Evolutionary conservation across 1,140 invertebrate genomes (phyloP).

Genomic region (Heliconius hewitsoni): DNA sequence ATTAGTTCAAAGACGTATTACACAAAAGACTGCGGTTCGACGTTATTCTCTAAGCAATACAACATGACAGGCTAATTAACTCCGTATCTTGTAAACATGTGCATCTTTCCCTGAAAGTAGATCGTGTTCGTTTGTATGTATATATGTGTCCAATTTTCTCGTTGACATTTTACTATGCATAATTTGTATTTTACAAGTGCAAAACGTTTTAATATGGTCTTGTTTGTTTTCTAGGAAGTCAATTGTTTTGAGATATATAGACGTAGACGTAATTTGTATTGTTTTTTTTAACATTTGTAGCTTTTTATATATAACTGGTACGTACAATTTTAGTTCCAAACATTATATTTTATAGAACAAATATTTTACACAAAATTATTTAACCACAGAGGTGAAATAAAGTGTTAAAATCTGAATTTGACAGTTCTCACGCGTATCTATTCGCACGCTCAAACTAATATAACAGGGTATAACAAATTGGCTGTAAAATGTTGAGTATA

Average conservation of each 20-base stretch:
- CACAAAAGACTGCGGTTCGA: slow-evolving; percentile 13
- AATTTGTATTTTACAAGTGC: slow-evolving; percentile 2
- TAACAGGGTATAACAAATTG: not conserved
- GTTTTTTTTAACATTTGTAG: too few relatives aligned
- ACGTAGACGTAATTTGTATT: too few relatives aligned
- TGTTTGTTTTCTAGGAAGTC: not conserved
- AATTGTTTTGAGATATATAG: too few relatives aligned
- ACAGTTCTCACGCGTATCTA: slow-evolving; percentile 8
- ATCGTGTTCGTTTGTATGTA: slow-evolving; percentile 13
- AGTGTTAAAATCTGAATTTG: slow-evolving; percentile 2
- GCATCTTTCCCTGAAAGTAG: slow-evolving; percentile 28
- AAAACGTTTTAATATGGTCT: not conserved
- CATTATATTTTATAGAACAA: not conserved
- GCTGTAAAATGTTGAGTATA: not conserved
- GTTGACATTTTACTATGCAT: slow-evolving; percentile 29
- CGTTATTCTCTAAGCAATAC: slow-evolving; percentile 2
- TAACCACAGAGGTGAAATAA: not conserved
- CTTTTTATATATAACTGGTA: not conserved
- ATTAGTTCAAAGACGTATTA: slow-evolving; percentile 9
- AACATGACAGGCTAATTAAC: slow-evolving; percentile 34
- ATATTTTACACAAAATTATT: not conserved
- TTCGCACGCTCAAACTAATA: not conserved
- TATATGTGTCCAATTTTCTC: slow-evolving; percentile 24
- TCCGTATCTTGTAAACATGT: slow-evolving; percentile 25
- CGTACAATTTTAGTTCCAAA: not conserved